These are phyloP conservation scores for Platycheirus albimanus DNA, from an alignment of 2,888 invertebrate genomes.

Conservation along the genomic window DNA sequence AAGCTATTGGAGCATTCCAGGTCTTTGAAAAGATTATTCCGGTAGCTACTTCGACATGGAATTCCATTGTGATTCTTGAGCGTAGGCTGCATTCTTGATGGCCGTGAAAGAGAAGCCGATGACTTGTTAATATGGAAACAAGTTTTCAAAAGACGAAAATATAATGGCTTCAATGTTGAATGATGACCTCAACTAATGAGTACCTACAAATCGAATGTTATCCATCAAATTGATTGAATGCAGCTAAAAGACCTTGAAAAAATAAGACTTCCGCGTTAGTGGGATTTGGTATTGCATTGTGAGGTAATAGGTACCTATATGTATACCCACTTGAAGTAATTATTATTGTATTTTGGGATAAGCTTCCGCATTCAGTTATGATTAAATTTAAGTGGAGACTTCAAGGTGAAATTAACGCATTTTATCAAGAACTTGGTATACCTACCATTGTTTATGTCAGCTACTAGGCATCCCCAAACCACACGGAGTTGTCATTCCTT, in stretches of 20 bases:
- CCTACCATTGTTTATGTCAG: no score
- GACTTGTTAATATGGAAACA: constrained; percentile 8
- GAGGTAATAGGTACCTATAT: no score
- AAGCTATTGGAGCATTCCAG: neutral
- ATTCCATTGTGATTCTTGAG: constrained; percentile 5
- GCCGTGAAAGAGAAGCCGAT: constrained; percentile 17
- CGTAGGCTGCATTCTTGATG: constrained; percentile 8
- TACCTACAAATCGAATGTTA: neutral
- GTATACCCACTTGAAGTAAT: neutral
- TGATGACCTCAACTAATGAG: constrained; percentile 23
- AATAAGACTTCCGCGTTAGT: constrained; percentile 11
- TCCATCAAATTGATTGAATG: constrained; percentile 25
- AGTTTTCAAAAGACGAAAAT: constrained; percentile 13
- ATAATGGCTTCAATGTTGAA: neutral
- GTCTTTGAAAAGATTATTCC: neutral
- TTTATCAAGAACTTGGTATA: no score
- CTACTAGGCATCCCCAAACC: no score
- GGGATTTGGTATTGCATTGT: neutral
- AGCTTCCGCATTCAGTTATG: neutral
- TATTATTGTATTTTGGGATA: neutral
- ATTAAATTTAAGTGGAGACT: neutral
- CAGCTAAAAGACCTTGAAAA: constrained; percentile 21
- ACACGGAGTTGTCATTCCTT: no score
- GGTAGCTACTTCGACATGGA: neutral
- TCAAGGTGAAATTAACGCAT: neutral